Evolutionary conservation across 2,797 vertebrate species (phyloP), one percentile per base, ranked within the genome.

Genomic region (Pseudochromis fuscus): DNA sequence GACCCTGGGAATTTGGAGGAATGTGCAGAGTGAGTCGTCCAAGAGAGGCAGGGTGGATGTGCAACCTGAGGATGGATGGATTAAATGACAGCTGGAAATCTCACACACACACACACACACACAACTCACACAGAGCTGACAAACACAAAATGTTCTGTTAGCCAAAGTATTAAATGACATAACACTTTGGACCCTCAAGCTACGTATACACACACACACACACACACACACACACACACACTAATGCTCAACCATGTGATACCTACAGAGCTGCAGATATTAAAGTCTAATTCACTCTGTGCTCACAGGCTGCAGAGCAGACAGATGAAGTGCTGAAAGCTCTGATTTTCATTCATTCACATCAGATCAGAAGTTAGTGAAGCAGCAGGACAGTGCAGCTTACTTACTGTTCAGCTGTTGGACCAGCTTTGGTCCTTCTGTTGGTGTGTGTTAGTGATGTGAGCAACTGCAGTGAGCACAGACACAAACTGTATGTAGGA

Each of bases 1-100:
- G 88, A 89, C 86, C 87, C 82, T 90, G 88, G 87, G 88, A 91
- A 91, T 87, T 69, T 83, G 86, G 63, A 88, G 83, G 88, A 90
- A 88, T 90, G 87, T 72, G 79, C 33, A 55, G 38, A 65, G 53
- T 46, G 87, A 87, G 81, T 84, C 78, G 83, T 62, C 75, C 58
- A 44, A 21, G 56, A 71, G 78, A 55, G 27, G 65, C 64, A 60
- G 51, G 81, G 80, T 72, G 83, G 78, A 80, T 53, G 18, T 21
- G 60, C 53, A 83, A 88, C 72, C 74, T 75, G 65, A 78, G 75
- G 80, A 81, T 75, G 62, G 74, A 67, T 77, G 86, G 83, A 89
- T 90, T 83, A 74, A 77, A 86, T 91, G 86, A 83, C 86, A 79
- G 63, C 68, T 51, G 25, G 23, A 38, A 38, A 8, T 64, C 59